Conservation (phyloP, 2,797 vertebrate species). For the Tragelaphus oryx region DNA sequence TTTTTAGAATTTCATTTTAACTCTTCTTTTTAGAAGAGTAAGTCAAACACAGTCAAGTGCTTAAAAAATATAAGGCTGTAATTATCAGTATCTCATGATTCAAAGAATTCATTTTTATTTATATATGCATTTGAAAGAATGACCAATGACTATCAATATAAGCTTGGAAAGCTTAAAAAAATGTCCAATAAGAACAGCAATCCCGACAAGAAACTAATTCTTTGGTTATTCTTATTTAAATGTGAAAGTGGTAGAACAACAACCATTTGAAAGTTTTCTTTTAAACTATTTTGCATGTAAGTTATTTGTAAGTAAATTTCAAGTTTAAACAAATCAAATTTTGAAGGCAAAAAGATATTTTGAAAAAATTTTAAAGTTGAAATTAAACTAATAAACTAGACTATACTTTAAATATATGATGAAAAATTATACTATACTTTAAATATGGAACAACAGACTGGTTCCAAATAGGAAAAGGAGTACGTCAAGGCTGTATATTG, state of each 20-base stretch:
- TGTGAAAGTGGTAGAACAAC: constrained; percentile 34
- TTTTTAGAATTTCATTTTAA: constrained; percentile 46
- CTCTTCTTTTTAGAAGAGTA: constrained; percentile 35
- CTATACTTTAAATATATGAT: not conserved
- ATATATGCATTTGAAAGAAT: not conserved
- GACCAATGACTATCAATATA: constrained; percentile 1
- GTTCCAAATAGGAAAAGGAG: too few relatives aligned
- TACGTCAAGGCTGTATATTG: too few relatives aligned
- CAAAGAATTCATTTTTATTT: constrained; percentile 30
- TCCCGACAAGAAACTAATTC: constrained; percentile 18
- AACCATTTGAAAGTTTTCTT: constrained; percentile 36
- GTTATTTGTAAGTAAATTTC: constrained; percentile 25
- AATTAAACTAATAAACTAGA: constrained; percentile 6
- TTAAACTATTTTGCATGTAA: not conserved
- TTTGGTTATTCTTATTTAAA: constrained; percentile 50
- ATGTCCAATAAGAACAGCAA: not conserved
- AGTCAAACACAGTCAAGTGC: constrained; percentile 34
- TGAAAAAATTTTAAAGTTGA: not conserved
- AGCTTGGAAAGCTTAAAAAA: constrained; percentile 13
- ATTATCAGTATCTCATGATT: constrained; percentile 40
- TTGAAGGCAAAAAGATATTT: not conserved
- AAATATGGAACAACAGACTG: not conserved
- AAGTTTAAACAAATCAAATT: constrained; percentile 12
- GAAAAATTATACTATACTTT: not conserved
- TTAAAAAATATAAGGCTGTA: constrained; percentile 31